Evolutionary conservation across 2,797 vertebrate species (phyloP).

Genomic region (Diceros bicornis): DNA sequence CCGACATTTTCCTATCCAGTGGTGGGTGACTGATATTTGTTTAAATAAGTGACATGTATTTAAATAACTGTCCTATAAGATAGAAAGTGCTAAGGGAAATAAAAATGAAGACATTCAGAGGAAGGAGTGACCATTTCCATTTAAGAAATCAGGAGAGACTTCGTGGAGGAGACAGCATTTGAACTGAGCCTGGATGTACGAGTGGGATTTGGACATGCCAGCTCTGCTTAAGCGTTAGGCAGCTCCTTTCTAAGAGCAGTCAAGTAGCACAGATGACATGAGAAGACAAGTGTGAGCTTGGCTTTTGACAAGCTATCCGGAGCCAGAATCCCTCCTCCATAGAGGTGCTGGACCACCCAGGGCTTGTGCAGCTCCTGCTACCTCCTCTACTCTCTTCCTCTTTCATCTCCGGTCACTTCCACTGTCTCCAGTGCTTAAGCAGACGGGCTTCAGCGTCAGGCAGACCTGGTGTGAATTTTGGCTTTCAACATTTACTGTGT

Average conservation of each 20-base stretch:
- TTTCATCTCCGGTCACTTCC: not conserved
- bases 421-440: not conserved
- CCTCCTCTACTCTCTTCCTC: not conserved
- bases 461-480: not conserved
- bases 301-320: not conserved
- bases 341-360: not conserved
- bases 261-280: not conserved
- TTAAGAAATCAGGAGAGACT: not conserved
- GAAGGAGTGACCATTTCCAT: not conserved
- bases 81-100: not conserved
- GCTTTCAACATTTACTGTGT: not conserved
- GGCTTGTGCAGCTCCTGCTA: too few relatives aligned
- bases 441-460: not conserved
- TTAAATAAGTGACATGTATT: not conserved
- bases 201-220: not conserved
- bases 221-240: too few relatives aligned
- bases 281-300: not conserved
- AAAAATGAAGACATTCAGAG: not conserved
- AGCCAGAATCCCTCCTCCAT: fast-evolving
- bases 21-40: not conserved
- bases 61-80: not conserved
- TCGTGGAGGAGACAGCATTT: not conserved
- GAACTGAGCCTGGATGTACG: not conserved
- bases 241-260: not conserved
- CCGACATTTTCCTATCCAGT: not conserved